Percentiles rank a stretch among this genome's conserved stretches.
Conservation (phyloP, 2,797 vertebrate species). For the Phaenicophaeus curvirostris region DNA sequence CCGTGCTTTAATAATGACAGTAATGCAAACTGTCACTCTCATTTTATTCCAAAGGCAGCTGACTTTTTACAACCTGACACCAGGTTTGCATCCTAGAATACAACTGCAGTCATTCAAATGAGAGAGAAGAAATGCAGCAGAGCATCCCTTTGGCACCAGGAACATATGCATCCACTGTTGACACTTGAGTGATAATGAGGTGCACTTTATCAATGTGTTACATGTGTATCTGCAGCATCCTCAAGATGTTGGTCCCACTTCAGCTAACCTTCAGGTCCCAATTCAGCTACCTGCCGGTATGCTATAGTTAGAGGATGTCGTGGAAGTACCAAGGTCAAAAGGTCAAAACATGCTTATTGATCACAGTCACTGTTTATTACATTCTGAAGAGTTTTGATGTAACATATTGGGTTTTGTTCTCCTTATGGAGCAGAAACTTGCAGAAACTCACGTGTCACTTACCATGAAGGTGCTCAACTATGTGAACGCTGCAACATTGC, state of each 20-base stretch:
- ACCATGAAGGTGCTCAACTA: neutral
- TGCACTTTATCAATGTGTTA: neutral
- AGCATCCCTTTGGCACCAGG: neutral
- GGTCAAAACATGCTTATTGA: neutral
- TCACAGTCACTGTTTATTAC: neutral
- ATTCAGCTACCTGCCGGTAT: neutral
- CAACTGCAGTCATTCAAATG: neutral
- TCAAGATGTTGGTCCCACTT: neutral
- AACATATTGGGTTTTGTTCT: neutral
- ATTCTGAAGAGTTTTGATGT: neutral
- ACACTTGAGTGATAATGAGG: neutral
- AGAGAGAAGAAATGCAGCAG: neutral
- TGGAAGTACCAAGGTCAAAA: neutral
- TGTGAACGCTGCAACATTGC: rapidly evolving
- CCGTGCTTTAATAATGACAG: conserved; percentile 20
- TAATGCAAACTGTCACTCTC: conserved; percentile 30
- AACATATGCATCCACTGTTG: neutral
- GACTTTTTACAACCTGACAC: conserved; percentile 13
- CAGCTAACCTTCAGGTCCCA: neutral
- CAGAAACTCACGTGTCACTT: neutral
- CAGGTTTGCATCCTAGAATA: neutral
- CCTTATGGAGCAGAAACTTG: neutral
- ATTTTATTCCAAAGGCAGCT: conserved; percentile 22
- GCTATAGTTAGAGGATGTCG: neutral
- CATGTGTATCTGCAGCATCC: neutral